Evolutionary conservation across 2,113 vertebrate species (phyloP), one percentile per base, ranked within the genome.

Genomic region (Cryptotis parvus): DNA sequence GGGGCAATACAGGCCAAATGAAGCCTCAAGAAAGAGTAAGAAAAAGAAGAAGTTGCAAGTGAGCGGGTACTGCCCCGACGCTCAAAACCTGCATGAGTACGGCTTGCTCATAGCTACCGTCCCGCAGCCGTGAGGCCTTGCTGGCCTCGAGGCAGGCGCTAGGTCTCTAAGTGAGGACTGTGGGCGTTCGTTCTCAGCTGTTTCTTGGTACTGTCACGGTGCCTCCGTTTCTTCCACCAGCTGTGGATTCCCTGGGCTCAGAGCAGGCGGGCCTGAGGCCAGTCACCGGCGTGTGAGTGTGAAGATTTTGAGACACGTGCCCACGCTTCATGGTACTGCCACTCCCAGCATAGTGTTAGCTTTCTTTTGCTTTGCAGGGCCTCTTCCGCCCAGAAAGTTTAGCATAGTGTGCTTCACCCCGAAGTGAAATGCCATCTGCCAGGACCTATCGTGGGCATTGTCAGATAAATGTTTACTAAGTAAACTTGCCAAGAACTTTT

Each of bases 21-120:
- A 98, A 96, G 84, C 49, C 14, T 97, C 91, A 63, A 97, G 96
- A 93, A 98, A 96, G 91, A 98, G 96, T 97, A 98, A 97, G 49
- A 98, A 96, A 94, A 98, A 96, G 72, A 98, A 98, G 84, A 98
- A 98, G 74, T 0, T 63, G 0, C 97, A 97, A 75, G 66, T 84
- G n/a, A 87, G 68, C 11, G n/a, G n/a, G n/a, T n/a, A n/a, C 87
- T 80, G 70, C 84, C 72, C 14, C 94, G 91, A 39, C 80, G 18
- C 95, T 63, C 98, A 98, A 41, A 96, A 98, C 78, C 98, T 97
- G 31, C 98, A 97, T 96, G 92, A 97, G 98, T 98, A 97, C 29
- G 69, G 20, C 14, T 24, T n/a, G 4, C 87, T 81, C 94, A 15
- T 79, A 80, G 11, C 1, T n/a, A n/a, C n/a, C 58, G 24, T 3